A percentile compares a stretch with the other conserved stretches of the same genome.
Evolutionary conservation across 1,140 invertebrate genomes (phyloP).

Genomic region (Drosophila nigrodunni): DNA sequence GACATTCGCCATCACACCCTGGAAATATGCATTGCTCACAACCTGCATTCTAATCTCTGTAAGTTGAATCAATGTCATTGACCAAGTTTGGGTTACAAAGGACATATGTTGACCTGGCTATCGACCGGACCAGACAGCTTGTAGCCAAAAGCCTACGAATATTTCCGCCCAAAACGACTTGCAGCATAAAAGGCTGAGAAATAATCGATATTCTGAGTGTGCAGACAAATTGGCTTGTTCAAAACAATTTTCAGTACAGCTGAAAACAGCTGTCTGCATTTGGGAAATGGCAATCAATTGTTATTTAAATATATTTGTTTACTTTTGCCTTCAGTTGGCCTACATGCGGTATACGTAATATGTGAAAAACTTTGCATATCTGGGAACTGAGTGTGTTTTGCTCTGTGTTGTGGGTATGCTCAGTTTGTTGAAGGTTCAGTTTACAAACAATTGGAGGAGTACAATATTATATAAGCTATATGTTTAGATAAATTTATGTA

Average conservation of each 20-base stretch:
- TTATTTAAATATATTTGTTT: constrained; percentile 33
- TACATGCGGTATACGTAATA: constrained; percentile 44
- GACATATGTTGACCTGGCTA: constrained; percentile 16
- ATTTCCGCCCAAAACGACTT: constrained; percentile 7
- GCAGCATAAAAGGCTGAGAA: constrained; percentile 14
- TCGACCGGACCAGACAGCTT: constrained; percentile 8
- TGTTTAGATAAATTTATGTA: no score
- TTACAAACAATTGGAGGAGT: no score
- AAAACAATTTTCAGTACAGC: not conserved
- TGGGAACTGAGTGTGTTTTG: not conserved
- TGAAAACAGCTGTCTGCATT: constrained; percentile 34
- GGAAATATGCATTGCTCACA: constrained; percentile 69
- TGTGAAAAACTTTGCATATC: constrained; percentile 36
- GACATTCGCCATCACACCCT: constrained; percentile 64
- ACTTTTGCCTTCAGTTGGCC: constrained; percentile 33
- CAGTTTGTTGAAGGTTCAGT: no score
- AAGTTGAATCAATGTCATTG: constrained; percentile 38
- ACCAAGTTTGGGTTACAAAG: constrained; percentile 9
- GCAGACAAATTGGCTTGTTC: not conserved
- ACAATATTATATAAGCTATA: no score
- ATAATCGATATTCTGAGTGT: constrained; percentile 39
- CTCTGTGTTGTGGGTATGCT: no score
- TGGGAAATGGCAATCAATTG: constrained; percentile 32
- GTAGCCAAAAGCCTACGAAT: constrained; percentile 11
- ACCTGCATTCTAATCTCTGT: constrained; percentile 71